Percentiles rank a stretch among this genome's conserved stretches.
phyloP scores from a whole-genome alignment of 2,888 invertebrate species.

The Pristionchus entomophagus region DNA sequence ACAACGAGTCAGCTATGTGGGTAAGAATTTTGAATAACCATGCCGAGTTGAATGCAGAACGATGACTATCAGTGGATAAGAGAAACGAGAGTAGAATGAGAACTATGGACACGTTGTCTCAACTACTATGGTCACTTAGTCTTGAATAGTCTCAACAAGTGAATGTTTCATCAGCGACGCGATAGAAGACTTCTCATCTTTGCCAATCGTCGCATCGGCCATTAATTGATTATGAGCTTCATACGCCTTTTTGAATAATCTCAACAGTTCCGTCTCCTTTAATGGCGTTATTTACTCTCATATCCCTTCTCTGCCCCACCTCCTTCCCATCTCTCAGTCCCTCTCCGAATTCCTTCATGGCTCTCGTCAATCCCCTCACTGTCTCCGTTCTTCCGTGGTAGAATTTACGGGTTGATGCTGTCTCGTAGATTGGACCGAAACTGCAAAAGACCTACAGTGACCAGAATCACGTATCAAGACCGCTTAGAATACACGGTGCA shows the following conservation, averaged over 20 bases:
- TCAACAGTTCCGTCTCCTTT: conserved; percentile 53
- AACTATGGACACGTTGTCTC: too few relatives aligned
- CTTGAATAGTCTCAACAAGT: too few relatives aligned
- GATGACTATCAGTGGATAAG: too few relatives aligned
- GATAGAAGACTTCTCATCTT: conserved; percentile 64
- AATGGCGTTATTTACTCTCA: too few relatives aligned
- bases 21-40: too few relatives aligned
- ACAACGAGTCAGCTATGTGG: too few relatives aligned
- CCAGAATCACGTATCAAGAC: neutral
- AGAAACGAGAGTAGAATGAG: too few relatives aligned
- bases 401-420: conserved; percentile 82
- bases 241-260: conserved; percentile 79
- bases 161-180: too few relatives aligned
- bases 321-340: conserved; percentile 22
- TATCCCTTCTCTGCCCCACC: too few relatives aligned
- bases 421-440: conserved; percentile 82
- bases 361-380: conserved; percentile 81
- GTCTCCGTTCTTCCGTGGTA: conserved; percentile 83
- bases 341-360: conserved; percentile 78
- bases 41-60: too few relatives aligned
- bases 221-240: conserved; percentile 80
- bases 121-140: too few relatives aligned
- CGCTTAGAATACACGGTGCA: too few relatives aligned
- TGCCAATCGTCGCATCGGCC: conserved; percentile 79
- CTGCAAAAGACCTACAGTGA: conserved; percentile 75